Conservation (phyloP, 1,140 invertebrate genomes). For the Ruditapes philippinarum region DNA sequence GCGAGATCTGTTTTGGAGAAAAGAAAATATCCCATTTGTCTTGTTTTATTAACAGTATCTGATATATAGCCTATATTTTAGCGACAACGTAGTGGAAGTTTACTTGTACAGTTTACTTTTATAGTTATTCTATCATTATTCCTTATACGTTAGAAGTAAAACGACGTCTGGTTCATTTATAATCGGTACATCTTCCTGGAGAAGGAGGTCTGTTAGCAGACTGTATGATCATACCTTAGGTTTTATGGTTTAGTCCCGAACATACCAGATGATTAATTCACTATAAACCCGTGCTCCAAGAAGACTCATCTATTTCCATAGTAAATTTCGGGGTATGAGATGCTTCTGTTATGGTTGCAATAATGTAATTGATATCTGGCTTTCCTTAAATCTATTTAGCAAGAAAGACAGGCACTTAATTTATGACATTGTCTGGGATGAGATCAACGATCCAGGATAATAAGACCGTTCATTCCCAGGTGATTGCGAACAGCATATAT, state of each 20-base stretch:
- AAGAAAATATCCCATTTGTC: no score
- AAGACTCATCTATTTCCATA: conserved; percentile 24
- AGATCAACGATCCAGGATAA: conserved; percentile 1
- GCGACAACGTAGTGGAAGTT: no score
- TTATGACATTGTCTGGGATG: conserved; percentile 31
- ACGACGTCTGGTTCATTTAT: no score
- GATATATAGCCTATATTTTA: no score
- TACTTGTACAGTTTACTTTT: no score
- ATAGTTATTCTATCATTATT: no score
- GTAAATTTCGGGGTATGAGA: conserved; percentile 31
- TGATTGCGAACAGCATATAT: no score
- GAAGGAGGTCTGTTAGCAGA: neutral
- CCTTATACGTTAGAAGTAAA: no score
- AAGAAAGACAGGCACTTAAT: conserved; percentile 31
- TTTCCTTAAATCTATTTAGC: conserved; percentile 40
- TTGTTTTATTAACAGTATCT: no score
- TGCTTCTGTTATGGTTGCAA: conserved; percentile 23
- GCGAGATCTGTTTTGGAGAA: no score
- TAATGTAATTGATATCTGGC: conserved; percentile 44
- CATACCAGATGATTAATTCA: conserved; percentile 6
- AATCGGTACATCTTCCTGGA: no score
- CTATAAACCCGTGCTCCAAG: neutral
- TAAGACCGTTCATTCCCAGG: neutral
- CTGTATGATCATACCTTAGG: neutral
- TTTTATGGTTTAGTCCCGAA: neutral